These are phyloP conservation scores for Nasonia oneida DNA, from an alignment of 2,888 invertebrate genomes.

Conservation along the genomic window DNA sequence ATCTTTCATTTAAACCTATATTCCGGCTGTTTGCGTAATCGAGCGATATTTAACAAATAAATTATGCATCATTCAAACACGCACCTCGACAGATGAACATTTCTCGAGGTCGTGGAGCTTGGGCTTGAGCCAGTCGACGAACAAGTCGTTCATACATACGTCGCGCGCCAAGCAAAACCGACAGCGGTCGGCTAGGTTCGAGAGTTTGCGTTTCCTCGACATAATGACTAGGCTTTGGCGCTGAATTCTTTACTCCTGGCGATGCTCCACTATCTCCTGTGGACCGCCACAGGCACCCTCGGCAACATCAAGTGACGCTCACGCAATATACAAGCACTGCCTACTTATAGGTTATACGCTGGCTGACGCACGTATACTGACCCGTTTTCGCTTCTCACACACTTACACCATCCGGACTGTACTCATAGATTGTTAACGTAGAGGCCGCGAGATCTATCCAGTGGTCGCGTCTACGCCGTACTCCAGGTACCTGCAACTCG, in stretches of 20 bases:
- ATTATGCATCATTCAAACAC: neutral
- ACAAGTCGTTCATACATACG: constrained; percentile 72
- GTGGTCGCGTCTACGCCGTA: neutral
- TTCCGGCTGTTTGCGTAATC: neutral
- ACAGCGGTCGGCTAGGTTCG: constrained; percentile 70
- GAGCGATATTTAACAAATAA: neutral
- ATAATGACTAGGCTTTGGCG: constrained; percentile 62
- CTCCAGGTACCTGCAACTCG: too few species aligned
- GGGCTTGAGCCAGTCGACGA: constrained; percentile 67
- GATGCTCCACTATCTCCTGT: constrained; percentile 12
- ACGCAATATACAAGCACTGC: neutral
- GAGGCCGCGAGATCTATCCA: neutral
- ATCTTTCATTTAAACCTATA: neutral
- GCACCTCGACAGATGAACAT: constrained; percentile 73
- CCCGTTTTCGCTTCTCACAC: neutral
- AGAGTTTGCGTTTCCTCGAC: constrained; percentile 72
- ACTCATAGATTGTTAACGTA: neutral
- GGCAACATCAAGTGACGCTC: neutral
- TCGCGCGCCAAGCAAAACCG: constrained; percentile 74
- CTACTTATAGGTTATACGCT: neutral
- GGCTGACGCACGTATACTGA: neutral
- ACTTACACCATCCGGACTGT: too few species aligned
- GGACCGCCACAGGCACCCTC: neutral
- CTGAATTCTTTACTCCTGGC: neutral
- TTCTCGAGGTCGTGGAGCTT: constrained; percentile 71